These are phyloP conservation scores for Malurus splendens DNA, from an alignment of 2,797 vertebrate genomes.

Conservation along the genomic window DNA sequence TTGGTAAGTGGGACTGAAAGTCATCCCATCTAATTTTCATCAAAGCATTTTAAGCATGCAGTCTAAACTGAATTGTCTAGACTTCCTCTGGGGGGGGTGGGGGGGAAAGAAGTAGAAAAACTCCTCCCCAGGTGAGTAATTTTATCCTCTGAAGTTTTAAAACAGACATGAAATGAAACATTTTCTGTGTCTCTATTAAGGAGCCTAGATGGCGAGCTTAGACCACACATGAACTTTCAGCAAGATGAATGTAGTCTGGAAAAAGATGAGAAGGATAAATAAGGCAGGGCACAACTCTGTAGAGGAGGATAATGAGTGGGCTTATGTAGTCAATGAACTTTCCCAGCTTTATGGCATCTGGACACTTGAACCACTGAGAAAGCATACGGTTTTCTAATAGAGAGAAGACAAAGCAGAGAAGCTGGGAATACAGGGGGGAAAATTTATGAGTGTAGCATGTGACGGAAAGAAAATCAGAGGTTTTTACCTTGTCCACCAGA, in stretches of 20 bases:
- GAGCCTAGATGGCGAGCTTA: conserved; percentile 55
- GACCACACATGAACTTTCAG: conserved; percentile 44
- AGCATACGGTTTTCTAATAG: background rate
- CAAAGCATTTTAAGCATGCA: background rate
- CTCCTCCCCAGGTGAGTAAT: background rate
- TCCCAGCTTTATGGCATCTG: background rate
- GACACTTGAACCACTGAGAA: background rate
- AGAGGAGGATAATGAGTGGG: background rate
- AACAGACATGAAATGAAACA: background rate
- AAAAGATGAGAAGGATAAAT: conserved; percentile 17
- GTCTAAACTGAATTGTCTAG: background rate
- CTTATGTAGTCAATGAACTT: conserved; percentile 1
- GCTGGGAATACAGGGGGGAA: background rate
- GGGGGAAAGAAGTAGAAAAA: background rate
- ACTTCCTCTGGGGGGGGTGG: background rate
- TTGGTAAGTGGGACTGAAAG: background rate
- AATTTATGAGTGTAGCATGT: background rate
- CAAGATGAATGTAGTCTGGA: conserved; percentile 9
- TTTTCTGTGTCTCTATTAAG: conserved; percentile 15
- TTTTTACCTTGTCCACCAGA: background rate
- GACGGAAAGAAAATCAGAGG: background rate
- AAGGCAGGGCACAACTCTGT: background rate
- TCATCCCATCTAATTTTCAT: background rate
- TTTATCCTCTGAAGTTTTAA: conserved; percentile 12
- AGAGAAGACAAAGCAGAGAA: background rate